Base-by-base conservation (phyloP, 2,113 vertebrate species). In the Pagrus major region DNA sequence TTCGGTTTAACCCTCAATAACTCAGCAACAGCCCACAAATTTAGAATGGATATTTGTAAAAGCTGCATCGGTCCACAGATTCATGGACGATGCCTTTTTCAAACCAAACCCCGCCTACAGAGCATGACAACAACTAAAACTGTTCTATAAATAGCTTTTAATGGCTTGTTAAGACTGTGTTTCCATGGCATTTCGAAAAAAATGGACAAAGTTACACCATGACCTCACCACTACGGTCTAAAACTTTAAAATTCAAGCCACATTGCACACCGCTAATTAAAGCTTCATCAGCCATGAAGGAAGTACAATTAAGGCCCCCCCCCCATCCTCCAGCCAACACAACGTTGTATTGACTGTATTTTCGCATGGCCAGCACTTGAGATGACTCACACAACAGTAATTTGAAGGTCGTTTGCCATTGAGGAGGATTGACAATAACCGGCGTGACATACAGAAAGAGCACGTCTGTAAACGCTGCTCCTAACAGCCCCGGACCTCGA, bases 321-420 rank as follows among this genome's bases (percentile, higher is more conserved):
- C 1, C 12, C 55, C 31, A 16, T 27, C 54, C 41, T 51, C 39
- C 31, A 39, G 25, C 33, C 41, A 44, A 67, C 0, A 6, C 35
- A 44, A 6, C 63, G 29, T 20, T 51, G 31, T 29, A 33, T 31
- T 51, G 54, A 61, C 64, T 83, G 77, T 41, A 0, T 71, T 76
- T 63, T 39, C 41, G 16, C 44, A 9, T 7, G 31, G 56, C n/a
- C 2, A 6, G 27, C 64, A 23, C 64, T 51, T 9, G 6, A 41
- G 49, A 49, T 59, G 81, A 82, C 64, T 71, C 81, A 58, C 9
- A 7, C 37, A 46, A 6, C 21, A 59, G 64, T 59, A 7, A 76
- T 61, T 1, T 59, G 68, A 81, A 81, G 84, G 70, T 76, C n/a
- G 21, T 42, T 25, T 42, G 16, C 33, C 52, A n/a, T 14, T 69